phyloP scores from a whole-genome alignment of 2,888 invertebrate genomes.

The Agonopterix alstromeriana region DNA sequence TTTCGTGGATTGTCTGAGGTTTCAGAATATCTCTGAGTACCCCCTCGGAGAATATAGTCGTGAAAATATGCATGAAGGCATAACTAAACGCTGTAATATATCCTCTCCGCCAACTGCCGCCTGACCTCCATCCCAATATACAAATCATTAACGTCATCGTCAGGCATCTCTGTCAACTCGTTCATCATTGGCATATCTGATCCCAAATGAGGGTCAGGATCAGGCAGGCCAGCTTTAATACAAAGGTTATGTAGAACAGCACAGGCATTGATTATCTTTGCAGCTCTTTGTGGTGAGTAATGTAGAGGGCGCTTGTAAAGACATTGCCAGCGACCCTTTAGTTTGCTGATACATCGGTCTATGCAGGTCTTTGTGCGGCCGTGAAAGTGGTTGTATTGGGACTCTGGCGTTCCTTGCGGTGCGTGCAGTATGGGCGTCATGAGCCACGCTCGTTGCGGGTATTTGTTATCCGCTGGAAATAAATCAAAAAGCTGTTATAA shows the following conservation, averaged over 20 bases:
- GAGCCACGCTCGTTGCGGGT: constrained; percentile 44
- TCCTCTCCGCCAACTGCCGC: constrained; percentile 42
- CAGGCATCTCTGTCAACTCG: constrained; percentile 39
- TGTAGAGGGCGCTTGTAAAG: constrained; percentile 41
- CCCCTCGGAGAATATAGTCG: too few relatives aligned
- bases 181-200: constrained; percentile 28
- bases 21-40: too few relatives aligned
- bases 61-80: too few relatives aligned
- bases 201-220: constrained; percentile 31
- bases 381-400: constrained; percentile 46
- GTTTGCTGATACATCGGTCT: constrained; percentile 36
- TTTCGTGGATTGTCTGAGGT: too few relatives aligned
- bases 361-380: constrained; percentile 39
- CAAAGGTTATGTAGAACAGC: constrained; percentile 45
- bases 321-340: constrained; percentile 46
- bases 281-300: constrained; percentile 44
- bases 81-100: constrained; percentile 38
- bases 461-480: constrained; percentile 38
- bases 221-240: constrained; percentile 31
- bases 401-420: constrained; percentile 42
- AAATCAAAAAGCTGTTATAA: background rate
- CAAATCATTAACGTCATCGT: constrained; percentile 44
- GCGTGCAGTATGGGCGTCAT: constrained; percentile 47
- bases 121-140: constrained; percentile 46
- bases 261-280: constrained; percentile 51